A percentile compares a stretch with the other conserved stretches of the same genome.
phyloP scores from a whole-genome alignment of 2,797 vertebrate species.

The Anguilla obscura region DNA sequence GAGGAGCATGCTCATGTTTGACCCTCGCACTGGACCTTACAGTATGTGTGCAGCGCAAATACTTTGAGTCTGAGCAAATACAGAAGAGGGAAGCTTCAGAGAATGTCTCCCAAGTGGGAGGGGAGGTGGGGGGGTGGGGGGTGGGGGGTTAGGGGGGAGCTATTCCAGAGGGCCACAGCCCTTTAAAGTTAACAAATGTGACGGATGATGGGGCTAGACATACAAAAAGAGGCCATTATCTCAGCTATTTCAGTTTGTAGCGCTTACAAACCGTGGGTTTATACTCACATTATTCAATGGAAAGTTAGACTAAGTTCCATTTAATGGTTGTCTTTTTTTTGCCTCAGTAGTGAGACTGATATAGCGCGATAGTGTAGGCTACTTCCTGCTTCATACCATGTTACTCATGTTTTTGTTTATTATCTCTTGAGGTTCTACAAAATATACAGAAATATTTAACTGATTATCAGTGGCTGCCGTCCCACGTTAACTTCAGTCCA shows the following conservation, averaged over 20 bases:
- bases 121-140: too few species aligned
- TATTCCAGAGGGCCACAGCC: not conserved
- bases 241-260: slow-evolving; percentile 9
- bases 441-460: not conserved
- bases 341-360: not conserved
- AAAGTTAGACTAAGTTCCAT: not conserved
- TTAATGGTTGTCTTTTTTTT: not conserved
- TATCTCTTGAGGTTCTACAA: not conserved
- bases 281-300: not conserved
- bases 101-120: not conserved
- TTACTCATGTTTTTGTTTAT: too few species aligned
- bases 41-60: slow-evolving; percentile 42
- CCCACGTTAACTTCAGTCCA: not conserved
- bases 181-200: slow-evolving; percentile 20
- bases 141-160: not conserved
- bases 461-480: not conserved
- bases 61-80: slow-evolving; percentile 42
- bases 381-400: too few species aligned
- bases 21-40: slow-evolving; percentile 36
- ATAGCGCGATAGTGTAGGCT: not conserved
- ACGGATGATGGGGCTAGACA: slow-evolving; percentile 1
- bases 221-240: slow-evolving; percentile 38
- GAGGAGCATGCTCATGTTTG: slow-evolving; percentile 38
- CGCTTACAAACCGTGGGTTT: not conserved
- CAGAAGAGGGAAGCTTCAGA: slow-evolving; percentile 16